phyloP scores from a whole-genome alignment of 2,888 invertebrate genomes.

The Dione juno region DNA sequence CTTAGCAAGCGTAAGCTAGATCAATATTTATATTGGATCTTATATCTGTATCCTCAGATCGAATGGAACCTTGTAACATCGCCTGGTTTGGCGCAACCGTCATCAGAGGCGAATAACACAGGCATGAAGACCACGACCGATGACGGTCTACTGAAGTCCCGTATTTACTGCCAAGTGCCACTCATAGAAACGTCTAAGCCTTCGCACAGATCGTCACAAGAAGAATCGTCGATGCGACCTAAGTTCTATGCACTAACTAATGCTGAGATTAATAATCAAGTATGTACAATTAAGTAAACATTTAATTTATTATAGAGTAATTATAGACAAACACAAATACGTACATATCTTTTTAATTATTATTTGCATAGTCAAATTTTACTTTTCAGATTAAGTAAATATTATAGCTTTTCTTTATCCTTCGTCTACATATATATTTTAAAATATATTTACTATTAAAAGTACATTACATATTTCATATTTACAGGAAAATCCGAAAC shows the following conservation, averaged over 20 bases:
- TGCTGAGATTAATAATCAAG: conserved; percentile 86
- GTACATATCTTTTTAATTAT: no score
- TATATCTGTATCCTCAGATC: conserved; percentile 56
- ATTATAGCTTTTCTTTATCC: no score
- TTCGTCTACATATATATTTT: background rate
- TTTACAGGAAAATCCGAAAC: conserved; percentile 91
- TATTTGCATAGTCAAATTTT: no score
- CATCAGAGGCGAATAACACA: conserved; percentile 58
- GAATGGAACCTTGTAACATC: conserved; percentile 81
- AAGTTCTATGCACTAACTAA: conserved; percentile 95
- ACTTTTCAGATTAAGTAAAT: no score
- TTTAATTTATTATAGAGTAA: background rate
- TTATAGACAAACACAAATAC: no score
- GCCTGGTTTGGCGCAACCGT: conserved; percentile 71
- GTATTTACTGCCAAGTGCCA: conserved; percentile 78
- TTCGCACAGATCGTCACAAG: conserved; percentile 61
- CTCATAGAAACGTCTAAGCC: conserved; percentile 71
- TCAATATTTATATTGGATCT: background rate
- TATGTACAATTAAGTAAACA: conserved; percentile 45
- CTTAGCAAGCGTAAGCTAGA: no score
- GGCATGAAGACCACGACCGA: conserved; percentile 62
- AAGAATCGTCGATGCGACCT: conserved; percentile 90
- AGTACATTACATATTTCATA: background rate
- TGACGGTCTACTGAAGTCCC: conserved; percentile 67
- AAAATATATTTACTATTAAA: background rate